Conservation (phyloP, 2,888 invertebrate species). For the Saturnia japonica region DNA sequence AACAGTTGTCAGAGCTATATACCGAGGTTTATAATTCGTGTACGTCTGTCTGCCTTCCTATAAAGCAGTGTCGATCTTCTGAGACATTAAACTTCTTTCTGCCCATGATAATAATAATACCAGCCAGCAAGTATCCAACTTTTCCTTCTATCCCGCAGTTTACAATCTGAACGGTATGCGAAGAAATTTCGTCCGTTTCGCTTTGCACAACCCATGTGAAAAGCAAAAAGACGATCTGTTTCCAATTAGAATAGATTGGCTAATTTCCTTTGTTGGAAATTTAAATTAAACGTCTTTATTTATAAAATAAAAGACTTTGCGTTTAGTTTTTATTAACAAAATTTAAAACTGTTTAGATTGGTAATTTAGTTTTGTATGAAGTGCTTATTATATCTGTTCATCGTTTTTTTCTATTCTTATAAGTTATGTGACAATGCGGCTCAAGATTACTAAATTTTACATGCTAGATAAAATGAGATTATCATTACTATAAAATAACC, state of each 20-base stretch:
- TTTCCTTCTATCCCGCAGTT: background rate
- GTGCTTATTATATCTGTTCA: background rate
- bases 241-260: slow-evolving; percentile 35
- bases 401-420: too few species aligned
- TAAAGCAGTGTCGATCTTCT: background rate
- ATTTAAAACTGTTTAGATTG: background rate
- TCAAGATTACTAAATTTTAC: too few species aligned
- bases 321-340: slow-evolving; percentile 41
- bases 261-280: slow-evolving; percentile 40
- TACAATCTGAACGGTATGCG: background rate
- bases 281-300: slow-evolving; percentile 52
- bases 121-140: too few species aligned
- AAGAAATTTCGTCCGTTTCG: slow-evolving; percentile 35
- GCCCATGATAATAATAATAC: too few species aligned
- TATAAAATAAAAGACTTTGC: slow-evolving; percentile 58
- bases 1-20: too few species aligned
- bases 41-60: background rate
- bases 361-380: background rate
- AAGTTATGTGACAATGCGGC: too few species aligned
- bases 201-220: slow-evolving; percentile 25
- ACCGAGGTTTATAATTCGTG: background rate
- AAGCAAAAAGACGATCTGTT: slow-evolving; percentile 40
- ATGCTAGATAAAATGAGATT: background rate
- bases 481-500: background rate
- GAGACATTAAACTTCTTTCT: background rate